phyloP scores from a whole-genome alignment of 2,888 invertebrate species.

The Xestobium rufovillosum region DNA sequence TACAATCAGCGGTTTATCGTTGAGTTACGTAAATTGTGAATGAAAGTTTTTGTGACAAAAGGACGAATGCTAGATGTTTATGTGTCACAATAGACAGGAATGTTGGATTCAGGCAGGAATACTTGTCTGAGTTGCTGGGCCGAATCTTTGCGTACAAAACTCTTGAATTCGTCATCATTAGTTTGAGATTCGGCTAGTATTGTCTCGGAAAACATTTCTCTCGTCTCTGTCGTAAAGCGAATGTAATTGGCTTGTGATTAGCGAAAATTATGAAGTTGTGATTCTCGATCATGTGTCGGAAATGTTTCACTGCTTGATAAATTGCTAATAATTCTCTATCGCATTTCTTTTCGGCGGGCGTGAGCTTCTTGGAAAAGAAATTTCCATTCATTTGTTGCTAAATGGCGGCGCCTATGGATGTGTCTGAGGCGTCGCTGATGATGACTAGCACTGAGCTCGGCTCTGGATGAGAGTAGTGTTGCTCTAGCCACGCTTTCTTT shows the following conservation, averaged over 20 bases:
- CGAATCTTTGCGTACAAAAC: too few relatives aligned
- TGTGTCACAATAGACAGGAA: too few relatives aligned
- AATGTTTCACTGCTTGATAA: not conserved
- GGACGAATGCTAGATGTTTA: too few relatives aligned
- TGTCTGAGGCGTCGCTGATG: not conserved
- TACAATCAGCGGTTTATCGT: too few relatives aligned
- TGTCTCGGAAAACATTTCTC: not conserved
- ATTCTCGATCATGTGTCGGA: not conserved
- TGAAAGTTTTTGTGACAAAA: too few relatives aligned
- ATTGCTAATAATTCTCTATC: conserved; percentile 1
- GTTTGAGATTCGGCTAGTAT: too few relatives aligned
- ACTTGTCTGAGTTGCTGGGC: too few relatives aligned
- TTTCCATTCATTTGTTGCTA: not conserved
- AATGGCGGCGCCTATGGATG: not conserved
- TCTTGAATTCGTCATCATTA: too few relatives aligned
- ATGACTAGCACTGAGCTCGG: not conserved
- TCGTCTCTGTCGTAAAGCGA: not conserved
- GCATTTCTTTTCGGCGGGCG: not conserved
- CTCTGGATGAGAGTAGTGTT: not conserved
- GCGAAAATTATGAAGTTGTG: not conserved
- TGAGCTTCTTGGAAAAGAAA: not conserved
- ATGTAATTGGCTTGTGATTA: not conserved
- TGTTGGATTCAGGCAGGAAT: too few relatives aligned
- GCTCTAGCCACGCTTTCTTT: not conserved
- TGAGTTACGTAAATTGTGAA: too few relatives aligned